Evolutionary conservation across 1,140 invertebrate species (phyloP), one percentile per base, ranked within the genome.

Genomic region (Spodoptera frugiperda): DNA sequence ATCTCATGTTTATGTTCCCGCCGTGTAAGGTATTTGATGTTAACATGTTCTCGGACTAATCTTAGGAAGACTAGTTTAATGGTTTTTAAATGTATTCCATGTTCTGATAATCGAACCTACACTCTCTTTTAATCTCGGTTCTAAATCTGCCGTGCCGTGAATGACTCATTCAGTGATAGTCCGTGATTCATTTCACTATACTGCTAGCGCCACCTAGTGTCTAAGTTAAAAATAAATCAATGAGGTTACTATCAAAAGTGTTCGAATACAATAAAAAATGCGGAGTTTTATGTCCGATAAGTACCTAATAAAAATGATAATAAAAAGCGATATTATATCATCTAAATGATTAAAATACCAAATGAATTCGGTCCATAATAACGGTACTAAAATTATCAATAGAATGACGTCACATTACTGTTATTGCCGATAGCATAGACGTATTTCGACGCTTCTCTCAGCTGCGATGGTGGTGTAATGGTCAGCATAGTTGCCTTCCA

Each of bases 391-490:
- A 39, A 15, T 39, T 59, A 49, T 79, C 68, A 49, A 48, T 5
- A 39, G 33, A 39, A 44, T 53, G 71, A 46, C 68, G 73, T 68
- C 73, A 71, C 14, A 19, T 39, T 51, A 46, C 51, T 15, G n/a
- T 68, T 59, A 39, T 39, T 8, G 39, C 5, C 33, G 49, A 65
- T 67, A 30, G 0, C 14, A 17, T 55, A 63, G 0, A 39, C 15
- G 9, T 33, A 74, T 81, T 81, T 81, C 54, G 44, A 17, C 5
- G n/a, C 1, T 0, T 17, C 12, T 17, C 12, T 17, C 49, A 79
- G 59, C 59, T 87, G 88, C 88, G 87, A 89, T 89, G 88, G 88
- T 97, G 96, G 97, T 97, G 97, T 97, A 97, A 97, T 96, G 97
- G 97, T 97, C 94, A 97, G 96, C 96, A 97, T 97, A 96, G 33